Percentiles rank a stretch among this genome's conserved stretches.
Evolutionary conservation across 1,140 invertebrate genomes (phyloP).

Genomic region (Aphelinus certus): DNA sequence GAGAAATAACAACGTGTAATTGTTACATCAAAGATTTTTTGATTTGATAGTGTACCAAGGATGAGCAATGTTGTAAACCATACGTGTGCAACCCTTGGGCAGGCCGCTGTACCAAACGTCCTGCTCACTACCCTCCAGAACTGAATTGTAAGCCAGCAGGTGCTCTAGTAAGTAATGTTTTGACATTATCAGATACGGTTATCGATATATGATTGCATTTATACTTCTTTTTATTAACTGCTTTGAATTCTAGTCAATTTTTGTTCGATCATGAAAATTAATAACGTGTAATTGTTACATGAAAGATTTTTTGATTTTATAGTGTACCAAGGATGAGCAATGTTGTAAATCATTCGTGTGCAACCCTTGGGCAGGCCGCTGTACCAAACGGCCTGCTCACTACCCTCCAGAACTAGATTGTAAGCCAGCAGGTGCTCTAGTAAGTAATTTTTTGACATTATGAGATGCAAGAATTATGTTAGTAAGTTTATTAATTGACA

Average conservation of each 20-base stretch:
- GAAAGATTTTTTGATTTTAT: background rate
- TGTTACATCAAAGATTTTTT: background rate
- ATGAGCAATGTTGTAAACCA: slow-evolving; percentile 3
- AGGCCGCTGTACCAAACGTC: slow-evolving; percentile 1
- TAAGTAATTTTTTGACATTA: background rate
- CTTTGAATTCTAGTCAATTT: no score
- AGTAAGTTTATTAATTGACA: background rate
- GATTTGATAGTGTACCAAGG: slow-evolving; percentile 5
- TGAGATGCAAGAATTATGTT: no score
- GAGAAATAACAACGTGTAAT: no score
- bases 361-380: slow-evolving; percentile 5
- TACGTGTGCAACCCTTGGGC: slow-evolving; percentile 16
- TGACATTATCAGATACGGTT: no score
- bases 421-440: slow-evolving; percentile 4
- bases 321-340: background rate
- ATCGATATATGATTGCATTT: no score
- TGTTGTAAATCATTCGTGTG: background rate
- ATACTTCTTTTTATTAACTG: no score
- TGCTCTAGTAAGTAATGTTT: background rate
- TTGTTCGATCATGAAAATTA: no score
- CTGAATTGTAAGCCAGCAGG: slow-evolving; percentile 7
- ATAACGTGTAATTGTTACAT: no score
- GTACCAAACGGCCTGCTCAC: background rate
- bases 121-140: no score
- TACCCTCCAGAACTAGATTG: background rate